Percentiles rank a stretch among this genome's conserved stretches.
Evolutionary conservation across 2,888 invertebrate genomes (phyloP).

Genomic region (Tiliacea aurago): DNA sequence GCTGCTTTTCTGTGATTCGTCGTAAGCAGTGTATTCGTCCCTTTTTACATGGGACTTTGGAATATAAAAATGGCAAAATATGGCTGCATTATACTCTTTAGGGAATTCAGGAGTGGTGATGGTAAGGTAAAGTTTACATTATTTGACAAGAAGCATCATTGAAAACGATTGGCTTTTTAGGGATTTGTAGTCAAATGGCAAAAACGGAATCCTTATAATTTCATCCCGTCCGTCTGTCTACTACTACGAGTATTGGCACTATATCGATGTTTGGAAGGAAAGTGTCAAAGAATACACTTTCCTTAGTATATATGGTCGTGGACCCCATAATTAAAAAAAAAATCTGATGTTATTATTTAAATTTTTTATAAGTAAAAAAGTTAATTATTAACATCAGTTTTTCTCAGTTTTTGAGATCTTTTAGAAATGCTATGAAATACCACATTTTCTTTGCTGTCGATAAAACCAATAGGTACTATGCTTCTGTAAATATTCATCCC

Average conservation of each 20-base stretch:
- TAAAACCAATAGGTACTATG: not conserved
- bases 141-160: not conserved
- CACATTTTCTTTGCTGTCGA: not conserved
- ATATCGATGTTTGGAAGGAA: no score
- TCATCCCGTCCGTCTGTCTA: not conserved
- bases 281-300: no score
- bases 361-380: no score
- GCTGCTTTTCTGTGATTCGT: not conserved
- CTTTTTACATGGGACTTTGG: not conserved
- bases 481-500: not conserved
- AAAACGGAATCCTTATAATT: not conserved
- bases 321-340: no score
- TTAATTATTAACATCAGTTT: no score
- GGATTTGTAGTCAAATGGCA: not conserved
- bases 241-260: not conserved
- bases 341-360: no score
- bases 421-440: no score
- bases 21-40: not conserved
- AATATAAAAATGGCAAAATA: not conserved
- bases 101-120: not conserved
- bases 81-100: not conserved
- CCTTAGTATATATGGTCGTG: no score
- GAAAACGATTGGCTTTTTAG: not conserved
- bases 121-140: not conserved
- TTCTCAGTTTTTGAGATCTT: no score